phyloP scores from a whole-genome alignment of 2,888 invertebrate species.

The Cantharis rufa region DNA sequence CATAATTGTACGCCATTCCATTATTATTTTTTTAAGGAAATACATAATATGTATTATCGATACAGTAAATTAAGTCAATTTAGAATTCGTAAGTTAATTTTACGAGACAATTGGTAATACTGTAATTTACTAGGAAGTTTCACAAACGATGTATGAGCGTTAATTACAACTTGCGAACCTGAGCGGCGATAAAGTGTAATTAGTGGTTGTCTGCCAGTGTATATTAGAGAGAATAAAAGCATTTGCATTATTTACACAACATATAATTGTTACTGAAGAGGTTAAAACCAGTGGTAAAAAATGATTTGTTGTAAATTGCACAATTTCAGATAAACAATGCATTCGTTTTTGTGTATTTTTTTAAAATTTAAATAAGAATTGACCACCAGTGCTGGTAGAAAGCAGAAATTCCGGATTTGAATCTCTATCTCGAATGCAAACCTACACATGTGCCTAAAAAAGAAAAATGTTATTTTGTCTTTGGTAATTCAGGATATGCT shows the following conservation, averaged over 20 bases:
- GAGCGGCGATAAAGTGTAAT: constrained; percentile 37
- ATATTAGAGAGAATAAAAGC: constrained; percentile 4
- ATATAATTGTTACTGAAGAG: not conserved
- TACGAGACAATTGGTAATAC: constrained; percentile 31
- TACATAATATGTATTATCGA: not conserved
- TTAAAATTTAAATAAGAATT: not conserved
- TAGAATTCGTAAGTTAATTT: constrained; percentile 32
- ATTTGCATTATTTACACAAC: not conserved
- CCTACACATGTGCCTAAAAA: not conserved
- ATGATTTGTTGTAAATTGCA: not conserved
- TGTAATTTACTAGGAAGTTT: constrained; percentile 31
- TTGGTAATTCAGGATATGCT: not conserved
- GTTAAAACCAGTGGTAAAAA: not conserved
- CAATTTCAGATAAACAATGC: not conserved
- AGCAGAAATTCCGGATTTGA: not conserved
- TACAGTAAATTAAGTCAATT: constrained; percentile 3
- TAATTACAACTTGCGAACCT: constrained; percentile 37
- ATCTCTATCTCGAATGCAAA: not conserved
- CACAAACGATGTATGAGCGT: constrained; percentile 34
- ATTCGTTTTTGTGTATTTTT: not conserved
- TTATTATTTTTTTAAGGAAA: not conserved
- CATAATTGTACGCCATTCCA: not conserved
- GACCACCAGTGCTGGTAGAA: not conserved
- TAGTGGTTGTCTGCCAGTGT: constrained; percentile 33
- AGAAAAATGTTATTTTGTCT: not conserved